Evolutionary conservation across 2,888 invertebrate genomes (phyloP).

Genomic region (Limnephilus auricula): DNA sequence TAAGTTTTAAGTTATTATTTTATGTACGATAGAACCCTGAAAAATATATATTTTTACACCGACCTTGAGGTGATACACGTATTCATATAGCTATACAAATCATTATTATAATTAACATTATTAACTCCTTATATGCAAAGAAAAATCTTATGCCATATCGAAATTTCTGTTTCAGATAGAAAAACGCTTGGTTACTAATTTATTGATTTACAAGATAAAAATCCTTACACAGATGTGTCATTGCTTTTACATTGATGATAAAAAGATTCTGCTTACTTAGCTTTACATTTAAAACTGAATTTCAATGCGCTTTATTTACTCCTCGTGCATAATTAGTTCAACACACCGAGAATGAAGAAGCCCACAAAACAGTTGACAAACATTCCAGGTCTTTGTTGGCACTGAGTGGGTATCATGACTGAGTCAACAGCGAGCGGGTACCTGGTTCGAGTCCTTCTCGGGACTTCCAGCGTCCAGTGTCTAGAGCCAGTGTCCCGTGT

Average conservation of each 20-base stretch:
- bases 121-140: neutral
- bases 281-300: neutral
- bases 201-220: neutral
- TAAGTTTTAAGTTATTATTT: no score
- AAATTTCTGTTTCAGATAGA: neutral
- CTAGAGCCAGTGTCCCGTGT: neutral
- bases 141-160: neutral
- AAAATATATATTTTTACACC: no score
- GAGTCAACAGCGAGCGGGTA: conserved; percentile 52
- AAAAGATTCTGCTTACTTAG: neutral
- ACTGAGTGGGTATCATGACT: conserved; percentile 62
- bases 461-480: conserved; percentile 5
- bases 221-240: neutral
- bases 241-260: neutral
- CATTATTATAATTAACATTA: no score
- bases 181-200: neutral
- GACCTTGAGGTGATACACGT: no score
- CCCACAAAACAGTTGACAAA: conserved; percentile 50
- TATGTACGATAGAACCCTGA: no score
- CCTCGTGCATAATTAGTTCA: conserved; percentile 35
- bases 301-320: neutral
- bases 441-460: conserved; percentile 19
- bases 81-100: no score
- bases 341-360: conserved; percentile 44
- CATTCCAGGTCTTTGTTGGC: conserved; percentile 45